These are phyloP conservation scores for Elaphurus davidianus DNA, from an alignment of 2,113 vertebrate genomes.

Conservation along the genomic window DNA sequence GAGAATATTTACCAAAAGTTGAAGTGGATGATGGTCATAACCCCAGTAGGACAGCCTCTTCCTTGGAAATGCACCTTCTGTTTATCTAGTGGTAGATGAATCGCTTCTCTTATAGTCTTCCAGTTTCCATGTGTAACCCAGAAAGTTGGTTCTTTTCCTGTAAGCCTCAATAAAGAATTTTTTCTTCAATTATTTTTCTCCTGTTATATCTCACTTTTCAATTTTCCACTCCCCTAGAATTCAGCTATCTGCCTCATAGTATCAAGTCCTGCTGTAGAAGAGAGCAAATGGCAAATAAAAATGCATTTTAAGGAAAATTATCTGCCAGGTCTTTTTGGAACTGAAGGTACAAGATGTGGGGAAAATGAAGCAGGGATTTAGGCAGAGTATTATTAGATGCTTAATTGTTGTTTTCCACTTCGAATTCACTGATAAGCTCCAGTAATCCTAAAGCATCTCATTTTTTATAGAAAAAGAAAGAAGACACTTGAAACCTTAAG, in stretches of 20 bases:
- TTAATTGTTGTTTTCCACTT: not conserved
- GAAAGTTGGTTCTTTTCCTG: constrained; percentile 1
- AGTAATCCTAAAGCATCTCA: not conserved
- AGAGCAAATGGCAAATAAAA: constrained; percentile 27
- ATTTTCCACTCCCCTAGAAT: constrained; percentile 47
- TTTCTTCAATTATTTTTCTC: not conserved
- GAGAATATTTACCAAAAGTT: not conserved
- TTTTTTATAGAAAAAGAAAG: not conserved
- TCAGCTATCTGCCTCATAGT: constrained; percentile 14
- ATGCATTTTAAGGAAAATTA: not conserved
- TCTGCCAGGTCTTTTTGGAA: not conserved
- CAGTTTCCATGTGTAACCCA: not conserved
- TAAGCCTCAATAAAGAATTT: not conserved
- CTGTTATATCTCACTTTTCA: constrained; percentile 42
- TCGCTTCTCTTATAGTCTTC: not conserved
- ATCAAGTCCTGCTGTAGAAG: not conserved
- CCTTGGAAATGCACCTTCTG: not conserved
- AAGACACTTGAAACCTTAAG: not conserved
- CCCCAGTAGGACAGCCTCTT: not conserved
- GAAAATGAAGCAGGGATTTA: constrained; percentile 20
- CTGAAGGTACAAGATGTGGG: not conserved
- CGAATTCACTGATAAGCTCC: not conserved
- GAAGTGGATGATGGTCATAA: not conserved
- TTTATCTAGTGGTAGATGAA: not conserved
- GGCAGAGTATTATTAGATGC: not conserved